These are phyloP conservation scores for Monochamus alternatus DNA, from an alignment of 2,888 invertebrate genomes.

Conservation along the genomic window DNA sequence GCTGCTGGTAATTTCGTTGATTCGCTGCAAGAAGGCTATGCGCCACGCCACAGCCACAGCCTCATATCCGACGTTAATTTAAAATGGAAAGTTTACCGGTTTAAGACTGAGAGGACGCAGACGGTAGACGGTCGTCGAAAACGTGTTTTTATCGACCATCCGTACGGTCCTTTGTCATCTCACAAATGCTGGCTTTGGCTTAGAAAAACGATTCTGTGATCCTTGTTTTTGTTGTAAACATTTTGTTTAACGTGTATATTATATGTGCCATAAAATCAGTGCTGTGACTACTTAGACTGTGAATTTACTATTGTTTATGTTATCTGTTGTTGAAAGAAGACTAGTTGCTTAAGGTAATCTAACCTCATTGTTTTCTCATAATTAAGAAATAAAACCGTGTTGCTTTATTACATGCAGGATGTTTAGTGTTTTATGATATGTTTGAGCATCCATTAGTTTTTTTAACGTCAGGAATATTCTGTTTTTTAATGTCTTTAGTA, in stretches of 20 bases:
- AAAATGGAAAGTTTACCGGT: conserved; percentile 25
- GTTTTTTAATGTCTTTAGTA: too few relatives aligned
- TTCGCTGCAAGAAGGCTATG: background rate
- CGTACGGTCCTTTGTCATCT: background rate
- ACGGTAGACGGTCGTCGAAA: background rate
- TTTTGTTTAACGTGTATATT: background rate
- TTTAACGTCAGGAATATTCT: too few relatives aligned
- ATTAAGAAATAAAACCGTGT: too few relatives aligned
- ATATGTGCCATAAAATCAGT: conserved; percentile 14
- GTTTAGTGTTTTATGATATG: too few relatives aligned
- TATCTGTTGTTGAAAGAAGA: background rate
- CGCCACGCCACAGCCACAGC: background rate
- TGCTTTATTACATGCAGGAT: too few relatives aligned
- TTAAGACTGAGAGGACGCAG: background rate
- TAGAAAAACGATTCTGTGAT: background rate
- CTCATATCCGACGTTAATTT: background rate
- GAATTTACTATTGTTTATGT: background rate
- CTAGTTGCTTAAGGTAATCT: background rate
- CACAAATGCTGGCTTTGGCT: too few relatives aligned
- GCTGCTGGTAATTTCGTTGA: background rate
- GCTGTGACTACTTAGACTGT: conserved; percentile 5
- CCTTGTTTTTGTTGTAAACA: background rate
- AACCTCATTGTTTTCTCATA: background rate
- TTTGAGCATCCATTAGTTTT: too few relatives aligned
- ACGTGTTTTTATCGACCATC: conserved; percentile 25